A percentile compares a stretch with the other conserved stretches of the same genome.
These are phyloP conservation scores for Cephus spinipes DNA, from an alignment of 2,888 invertebrate species.

Conservation along the genomic window DNA sequence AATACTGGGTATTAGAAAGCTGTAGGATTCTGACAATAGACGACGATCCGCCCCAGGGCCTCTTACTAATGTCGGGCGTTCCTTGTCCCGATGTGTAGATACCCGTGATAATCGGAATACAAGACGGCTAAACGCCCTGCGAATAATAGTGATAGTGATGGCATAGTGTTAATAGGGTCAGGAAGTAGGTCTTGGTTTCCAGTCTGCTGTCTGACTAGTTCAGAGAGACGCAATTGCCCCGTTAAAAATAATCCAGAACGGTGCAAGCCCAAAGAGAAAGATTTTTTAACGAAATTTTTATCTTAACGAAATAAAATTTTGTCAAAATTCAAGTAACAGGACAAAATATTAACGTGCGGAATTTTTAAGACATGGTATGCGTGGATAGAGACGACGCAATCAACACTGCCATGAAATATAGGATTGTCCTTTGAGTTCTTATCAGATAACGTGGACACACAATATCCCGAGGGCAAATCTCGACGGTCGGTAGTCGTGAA, in stretches of 20 bases:
- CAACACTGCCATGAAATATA: conserved; percentile 16
- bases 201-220: neutral
- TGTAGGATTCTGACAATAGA: neutral
- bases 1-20: neutral
- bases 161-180: conserved; percentile 30
- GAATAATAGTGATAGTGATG: conserved; percentile 38
- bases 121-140: conserved; percentile 41
- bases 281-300: no score
- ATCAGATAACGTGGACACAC: conserved; percentile 35
- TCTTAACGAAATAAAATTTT: no score
- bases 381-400: neutral
- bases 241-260: neutral
- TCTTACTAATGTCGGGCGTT: conserved; percentile 2
- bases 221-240: neutral
- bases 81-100: conserved; percentile 29
- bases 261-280: no score
- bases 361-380: no score
- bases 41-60: neutral
- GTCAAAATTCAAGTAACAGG: no score
- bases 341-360: no score
- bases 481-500: conserved; percentile 16
- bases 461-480: conserved; percentile 22
- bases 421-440: conserved; percentile 39
- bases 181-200: neutral
- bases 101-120: conserved; percentile 45